A percentile compares a stretch with the other conserved stretches of the same genome.
These are phyloP conservation scores for Gymnodraco acuticeps DNA, from an alignment of 2,797 vertebrate species.

Conservation along the genomic window DNA sequence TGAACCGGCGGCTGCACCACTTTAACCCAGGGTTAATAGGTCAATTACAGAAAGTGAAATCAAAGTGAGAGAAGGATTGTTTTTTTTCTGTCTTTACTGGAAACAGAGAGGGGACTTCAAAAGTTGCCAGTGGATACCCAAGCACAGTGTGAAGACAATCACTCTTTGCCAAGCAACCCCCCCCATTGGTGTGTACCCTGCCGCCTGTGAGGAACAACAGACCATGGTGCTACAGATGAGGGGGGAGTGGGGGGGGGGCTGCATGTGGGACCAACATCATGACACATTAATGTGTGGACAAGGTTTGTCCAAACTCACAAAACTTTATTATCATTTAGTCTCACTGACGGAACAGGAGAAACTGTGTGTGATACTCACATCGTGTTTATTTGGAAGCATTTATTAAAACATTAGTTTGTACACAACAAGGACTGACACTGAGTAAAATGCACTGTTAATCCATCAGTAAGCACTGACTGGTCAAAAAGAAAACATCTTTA, in stretches of 20 bases:
- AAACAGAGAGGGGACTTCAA: conserved; percentile 69
- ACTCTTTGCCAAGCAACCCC: conserved; percentile 56
- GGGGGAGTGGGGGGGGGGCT: too few species aligned
- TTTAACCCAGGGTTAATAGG: conserved; percentile 34
- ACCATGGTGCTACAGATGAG: not conserved
- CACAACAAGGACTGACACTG: not conserved
- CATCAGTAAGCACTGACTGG: not conserved
- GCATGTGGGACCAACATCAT: too few species aligned
- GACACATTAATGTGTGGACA: not conserved
- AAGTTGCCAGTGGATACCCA: conserved; percentile 77
- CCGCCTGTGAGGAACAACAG: conserved; percentile 25
- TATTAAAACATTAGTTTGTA: conserved; percentile 5
- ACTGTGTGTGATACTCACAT: not conserved
- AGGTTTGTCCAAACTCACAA: not conserved
- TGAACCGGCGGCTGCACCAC: not conserved
- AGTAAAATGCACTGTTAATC: not conserved
- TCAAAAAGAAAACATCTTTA: too few species aligned
- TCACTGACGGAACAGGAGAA: not conserved
- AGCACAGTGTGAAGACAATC: conserved; percentile 56
- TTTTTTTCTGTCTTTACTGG: conserved; percentile 35
- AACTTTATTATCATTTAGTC: not conserved
- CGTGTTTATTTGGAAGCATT: not conserved
- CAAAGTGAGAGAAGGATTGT: conserved; percentile 33
- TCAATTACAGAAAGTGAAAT: conserved; percentile 34
- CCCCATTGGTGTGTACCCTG: conserved; percentile 39